Percentiles rank a stretch among this genome's conserved stretches.
Conservation (phyloP, 2,888 invertebrate genomes). For the Ectobius pallidus region DNA sequence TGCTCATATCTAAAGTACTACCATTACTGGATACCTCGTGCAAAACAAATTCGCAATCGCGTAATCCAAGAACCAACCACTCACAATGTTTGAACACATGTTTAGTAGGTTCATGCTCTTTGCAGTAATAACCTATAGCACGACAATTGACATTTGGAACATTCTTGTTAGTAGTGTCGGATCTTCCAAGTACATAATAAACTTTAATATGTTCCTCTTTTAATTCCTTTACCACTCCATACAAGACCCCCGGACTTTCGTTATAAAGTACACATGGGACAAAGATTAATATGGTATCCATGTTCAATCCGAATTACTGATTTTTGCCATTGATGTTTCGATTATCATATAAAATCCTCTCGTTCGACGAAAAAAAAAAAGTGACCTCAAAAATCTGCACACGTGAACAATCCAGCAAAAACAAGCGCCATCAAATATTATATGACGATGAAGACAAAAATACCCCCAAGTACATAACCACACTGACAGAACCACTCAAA, state of each 20-base stretch:
- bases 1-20: conserved; percentile 45
- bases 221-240: conserved; percentile 48
- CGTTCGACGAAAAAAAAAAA: no score
- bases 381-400: no score
- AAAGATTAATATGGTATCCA: conserved; percentile 51
- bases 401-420: no score
- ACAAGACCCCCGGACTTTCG: conserved; percentile 49
- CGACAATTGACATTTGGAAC: conserved; percentile 34
- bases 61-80: conserved; percentile 50
- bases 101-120: conserved; percentile 40
- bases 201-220: conserved; percentile 47
- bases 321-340: no score
- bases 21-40: conserved; percentile 47
- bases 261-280: conserved; percentile 48
- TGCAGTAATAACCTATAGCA: conserved; percentile 50
- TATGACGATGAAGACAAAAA: no score
- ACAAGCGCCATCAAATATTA: no score
- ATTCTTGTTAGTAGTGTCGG: not conserved
- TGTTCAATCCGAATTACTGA: no score
- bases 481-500: no score
- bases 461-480: no score
- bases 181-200: conserved; percentile 49
- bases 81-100: conserved; percentile 46
- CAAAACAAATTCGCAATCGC: conserved; percentile 43
- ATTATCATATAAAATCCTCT: no score